phyloP scores from a whole-genome alignment of 2,888 invertebrate species.

The Hartigia nigra region DNA sequence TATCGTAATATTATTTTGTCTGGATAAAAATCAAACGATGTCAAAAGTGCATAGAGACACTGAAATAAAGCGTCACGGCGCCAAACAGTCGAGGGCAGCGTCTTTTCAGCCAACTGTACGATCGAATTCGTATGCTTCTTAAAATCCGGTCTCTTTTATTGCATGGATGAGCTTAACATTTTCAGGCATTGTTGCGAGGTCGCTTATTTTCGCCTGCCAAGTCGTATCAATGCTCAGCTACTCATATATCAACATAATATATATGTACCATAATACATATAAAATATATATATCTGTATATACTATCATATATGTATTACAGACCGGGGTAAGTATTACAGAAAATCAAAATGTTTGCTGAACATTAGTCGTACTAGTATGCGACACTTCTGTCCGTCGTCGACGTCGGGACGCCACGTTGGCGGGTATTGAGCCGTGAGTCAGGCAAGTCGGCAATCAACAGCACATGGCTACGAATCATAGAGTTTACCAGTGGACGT shows the following conservation, averaged over 20 bases:
- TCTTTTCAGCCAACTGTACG: background rate
- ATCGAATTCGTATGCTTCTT: background rate
- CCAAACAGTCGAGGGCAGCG: background rate
- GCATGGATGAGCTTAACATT: background rate
- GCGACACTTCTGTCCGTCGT: background rate
- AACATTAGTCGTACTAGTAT: conserved; percentile 29
- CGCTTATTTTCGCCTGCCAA: background rate
- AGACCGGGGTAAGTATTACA: background rate
- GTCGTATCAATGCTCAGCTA: background rate
- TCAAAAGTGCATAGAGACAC: background rate
- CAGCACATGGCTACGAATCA: conserved; percentile 32
- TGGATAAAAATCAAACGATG: background rate
- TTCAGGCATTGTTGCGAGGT: background rate
- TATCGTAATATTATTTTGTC: background rate
- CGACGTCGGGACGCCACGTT: background rate
- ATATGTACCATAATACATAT: too few relatives aligned
- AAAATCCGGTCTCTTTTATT: background rate
- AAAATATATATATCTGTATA: too few relatives aligned
- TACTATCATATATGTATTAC: too few relatives aligned
- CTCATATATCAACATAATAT: background rate
- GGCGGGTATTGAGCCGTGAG: conserved; percentile 3
- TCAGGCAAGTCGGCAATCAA: conserved; percentile 44
- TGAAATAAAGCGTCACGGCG: background rate
- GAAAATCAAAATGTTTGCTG: conserved; percentile 51
- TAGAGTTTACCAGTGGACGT: conserved; percentile 41